Base-by-base conservation (phyloP, 2,888 invertebrate species). In the Eupsilia transversa region DNA sequence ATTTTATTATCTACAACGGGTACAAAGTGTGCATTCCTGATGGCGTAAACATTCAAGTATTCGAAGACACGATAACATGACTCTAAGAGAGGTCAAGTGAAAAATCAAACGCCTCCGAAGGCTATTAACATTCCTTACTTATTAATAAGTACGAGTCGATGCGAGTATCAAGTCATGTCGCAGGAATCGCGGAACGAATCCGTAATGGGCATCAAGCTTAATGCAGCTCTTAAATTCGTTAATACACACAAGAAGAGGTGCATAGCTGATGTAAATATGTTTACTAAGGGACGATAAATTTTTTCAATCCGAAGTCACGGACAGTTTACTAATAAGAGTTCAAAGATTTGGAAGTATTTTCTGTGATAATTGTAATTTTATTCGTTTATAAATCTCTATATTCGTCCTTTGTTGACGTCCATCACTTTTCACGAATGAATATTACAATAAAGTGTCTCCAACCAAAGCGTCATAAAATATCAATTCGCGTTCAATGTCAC, bases 111-210 rank as follows among this genome's bases (percentile, higher is more conserved):
- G 87, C 89, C 88, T 91, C 84, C 82, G 88, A 89, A 88, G 89
- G 91, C 89, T 90, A 91, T 91, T 91, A 91, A 93, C 91, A 93
- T 94, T 93, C 92, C 87, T 90, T 86, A 88, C 90, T 90, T 90
- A 92, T 93, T 91, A 91, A 90, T 90, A 92, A 91, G 88, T 90
- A 89, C 85, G 80, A 76, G 85, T 85, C 82, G 82, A 79, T 74
- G 80, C 74, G 64, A 83, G 84, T 84, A 88, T 87, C 88, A 88
- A 90, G 87, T 90, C 89, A 90, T 92, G 85, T 84, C 85, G 83
- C 78, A 87, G 87, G 89, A 91, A 91, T 91, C 86, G 88, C 89
- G 91, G 89, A 91, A 91, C 88, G 75, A 89, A 91, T 90, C 83
- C 77, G 74, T 86, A 89, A 88, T 83, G 75, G 75, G 74, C 77